These are phyloP conservation scores for Pogoniulus pusillus DNA, from an alignment of 2,797 vertebrate genomes.

Conservation along the genomic window DNA sequence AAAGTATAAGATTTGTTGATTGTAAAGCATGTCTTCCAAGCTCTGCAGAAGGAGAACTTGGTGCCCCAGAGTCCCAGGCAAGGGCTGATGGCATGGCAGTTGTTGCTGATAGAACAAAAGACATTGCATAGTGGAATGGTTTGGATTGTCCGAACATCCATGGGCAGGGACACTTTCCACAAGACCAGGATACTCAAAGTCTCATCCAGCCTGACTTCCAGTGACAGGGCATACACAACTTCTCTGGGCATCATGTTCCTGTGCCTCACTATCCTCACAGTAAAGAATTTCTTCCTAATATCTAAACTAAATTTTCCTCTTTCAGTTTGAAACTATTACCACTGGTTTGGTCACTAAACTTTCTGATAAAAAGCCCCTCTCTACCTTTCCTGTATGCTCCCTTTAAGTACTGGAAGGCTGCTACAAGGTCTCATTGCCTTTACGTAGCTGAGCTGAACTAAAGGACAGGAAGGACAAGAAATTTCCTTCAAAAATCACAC, in stretches of 20 bases:
- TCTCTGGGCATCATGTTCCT: background rate
- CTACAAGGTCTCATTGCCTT: background rate
- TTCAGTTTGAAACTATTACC: background rate
- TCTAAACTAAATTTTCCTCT: background rate
- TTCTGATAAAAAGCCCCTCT: too few species aligned
- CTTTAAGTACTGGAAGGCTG: background rate
- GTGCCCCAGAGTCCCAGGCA: background rate
- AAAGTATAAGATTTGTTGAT: background rate
- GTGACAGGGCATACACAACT: background rate
- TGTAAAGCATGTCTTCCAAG: background rate
- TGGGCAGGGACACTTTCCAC: background rate
- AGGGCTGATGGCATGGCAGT: background rate
- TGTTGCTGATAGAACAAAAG: background rate
- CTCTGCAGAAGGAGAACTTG: background rate
- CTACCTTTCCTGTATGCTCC: too few species aligned
- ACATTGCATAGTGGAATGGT: background rate
- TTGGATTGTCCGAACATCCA: background rate
- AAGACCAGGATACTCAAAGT: background rate
- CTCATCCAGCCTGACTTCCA: background rate
- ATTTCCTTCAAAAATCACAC: background rate
- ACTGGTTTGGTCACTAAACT: background rate
- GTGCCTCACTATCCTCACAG: background rate
- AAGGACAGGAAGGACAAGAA: background rate
- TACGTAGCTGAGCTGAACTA: background rate
- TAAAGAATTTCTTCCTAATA: background rate